Conservation (phyloP, 1,140 invertebrate species). For the Drosophila funebris region DNA sequence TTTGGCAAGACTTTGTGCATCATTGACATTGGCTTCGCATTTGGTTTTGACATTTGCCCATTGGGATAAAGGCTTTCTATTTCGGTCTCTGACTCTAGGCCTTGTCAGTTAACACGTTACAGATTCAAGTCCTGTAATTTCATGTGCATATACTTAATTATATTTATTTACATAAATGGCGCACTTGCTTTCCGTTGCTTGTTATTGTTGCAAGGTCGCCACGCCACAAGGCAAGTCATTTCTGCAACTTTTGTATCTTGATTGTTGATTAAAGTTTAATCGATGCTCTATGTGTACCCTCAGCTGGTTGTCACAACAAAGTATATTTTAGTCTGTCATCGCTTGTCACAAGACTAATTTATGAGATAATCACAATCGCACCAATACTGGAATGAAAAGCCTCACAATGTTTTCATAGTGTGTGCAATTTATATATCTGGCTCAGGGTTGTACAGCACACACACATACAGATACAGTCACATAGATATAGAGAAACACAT, state of each 20-base stretch:
- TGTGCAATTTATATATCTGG: slow-evolving; percentile 55
- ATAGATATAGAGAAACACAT: not conserved
- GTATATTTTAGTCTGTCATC: slow-evolving; percentile 53
- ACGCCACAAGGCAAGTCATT: not conserved
- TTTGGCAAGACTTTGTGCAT: slow-evolving; percentile 67
- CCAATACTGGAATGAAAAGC: slow-evolving; percentile 7
- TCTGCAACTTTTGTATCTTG: slow-evolving; percentile 40
- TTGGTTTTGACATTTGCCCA: slow-evolving; percentile 66
- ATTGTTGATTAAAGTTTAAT: slow-evolving; percentile 65
- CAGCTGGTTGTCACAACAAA: slow-evolving; percentile 40
- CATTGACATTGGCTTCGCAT: slow-evolving; percentile 76
- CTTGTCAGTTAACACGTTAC: slow-evolving; percentile 8
- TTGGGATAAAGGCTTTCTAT: slow-evolving; percentile 62
- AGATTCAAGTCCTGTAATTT: not conserved
- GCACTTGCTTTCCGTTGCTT: slow-evolving; percentile 7
- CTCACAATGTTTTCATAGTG: slow-evolving; percentile 4
- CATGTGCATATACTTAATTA: not conserved
- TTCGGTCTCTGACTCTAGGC: slow-evolving; percentile 35
- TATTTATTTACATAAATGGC: not conserved
- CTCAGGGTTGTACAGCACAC: slow-evolving; percentile 29
- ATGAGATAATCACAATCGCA: slow-evolving; percentile 70
- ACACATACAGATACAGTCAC: slow-evolving; percentile 32
- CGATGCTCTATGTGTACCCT: slow-evolving; percentile 51
- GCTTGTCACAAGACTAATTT: slow-evolving; percentile 82
- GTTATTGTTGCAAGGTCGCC: slow-evolving; percentile 21